Evolutionary conservation across 2,113 vertebrate genomes (phyloP), one percentile per base, ranked within the genome.

Genomic region (Notiomystis cincta): DNA sequence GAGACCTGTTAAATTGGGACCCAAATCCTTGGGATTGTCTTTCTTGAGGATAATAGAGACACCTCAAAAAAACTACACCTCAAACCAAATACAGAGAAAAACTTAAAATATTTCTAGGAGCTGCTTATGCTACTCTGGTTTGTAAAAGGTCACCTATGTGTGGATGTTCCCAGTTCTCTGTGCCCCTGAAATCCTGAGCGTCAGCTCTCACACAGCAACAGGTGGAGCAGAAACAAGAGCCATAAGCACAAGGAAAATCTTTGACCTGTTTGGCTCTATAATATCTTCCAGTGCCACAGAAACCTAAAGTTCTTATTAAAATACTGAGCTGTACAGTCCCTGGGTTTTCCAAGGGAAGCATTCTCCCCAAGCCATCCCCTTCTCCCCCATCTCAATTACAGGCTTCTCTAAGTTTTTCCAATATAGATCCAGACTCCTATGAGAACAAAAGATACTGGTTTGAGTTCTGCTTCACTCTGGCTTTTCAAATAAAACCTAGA

Each of bases 31-130:
- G 51, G 79, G 31, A 69, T 18, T 28, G 11, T 25, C 31, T 61
- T 66, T 70, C 33, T 31, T 42, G 9, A 58, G 20, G 50, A 50
- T 16, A 61, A 54, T 8, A 51, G 35, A 80, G 19, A 31, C 2
- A 37, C 1, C 10, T 33, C n/a, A 15, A 31, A 8, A 45, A 31
- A 30, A 8, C 28, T 35, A 31, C 8, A n/a, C 0, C 21, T 3
- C 27, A 54, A 11, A 1, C 1, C 3, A 48, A 53, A 57, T 15
- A 73, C 2, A 15, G 25, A 42, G 15, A 31, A 40, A 47, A 84
- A 19, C 8, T 27, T 44, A 0, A 40, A 37, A 9, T 6, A 35
- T 11, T 61, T 58, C 47, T 24, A 31, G 37, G 15, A 57, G n/a
- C 60, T 70, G 65, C 18, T 81, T 21, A 5, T 7, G 6, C 20